Conservation (phyloP, 2,888 invertebrate species). For the Pseudoips prasinana region DNA sequence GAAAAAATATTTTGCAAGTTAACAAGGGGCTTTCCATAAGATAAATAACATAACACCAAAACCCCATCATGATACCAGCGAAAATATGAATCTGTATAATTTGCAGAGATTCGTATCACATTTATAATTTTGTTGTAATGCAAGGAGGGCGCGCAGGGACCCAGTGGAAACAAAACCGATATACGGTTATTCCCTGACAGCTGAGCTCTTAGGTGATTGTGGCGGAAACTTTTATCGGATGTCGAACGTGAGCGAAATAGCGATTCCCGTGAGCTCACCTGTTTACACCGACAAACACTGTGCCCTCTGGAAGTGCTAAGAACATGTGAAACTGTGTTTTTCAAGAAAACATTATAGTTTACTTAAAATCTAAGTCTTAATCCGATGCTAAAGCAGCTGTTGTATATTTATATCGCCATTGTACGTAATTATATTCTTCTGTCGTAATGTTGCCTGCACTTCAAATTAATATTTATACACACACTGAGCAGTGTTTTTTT, state of each 20-base stretch:
- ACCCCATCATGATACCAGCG: too few relatives aligned
- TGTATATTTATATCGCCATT: too few relatives aligned
- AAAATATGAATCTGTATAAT: too few relatives aligned
- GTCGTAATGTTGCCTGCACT: too few relatives aligned
- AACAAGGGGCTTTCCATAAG: too few relatives aligned
- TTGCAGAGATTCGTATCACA: too few relatives aligned
- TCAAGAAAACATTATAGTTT: conserved; percentile 4
- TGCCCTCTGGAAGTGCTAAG: conserved; percentile 38
- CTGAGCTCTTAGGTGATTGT: conserved; percentile 83
- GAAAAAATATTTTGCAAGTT: too few relatives aligned
- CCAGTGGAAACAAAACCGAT: conserved; percentile 75
- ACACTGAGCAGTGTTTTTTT: too few relatives aligned
- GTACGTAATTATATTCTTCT: too few relatives aligned
- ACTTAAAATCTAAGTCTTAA: conserved; percentile 2
- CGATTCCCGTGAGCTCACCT: conserved; percentile 76
- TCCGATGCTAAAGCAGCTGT: too few relatives aligned
- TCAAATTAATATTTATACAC: too few relatives aligned
- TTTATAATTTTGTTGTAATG: conserved; percentile 32
- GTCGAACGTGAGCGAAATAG: conserved; percentile 80
- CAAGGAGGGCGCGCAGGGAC: conserved; percentile 50
- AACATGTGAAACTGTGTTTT: conserved; percentile 1
- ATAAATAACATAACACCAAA: too few relatives aligned
- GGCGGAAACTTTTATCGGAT: conserved; percentile 82
- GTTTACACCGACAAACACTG: conserved; percentile 45
- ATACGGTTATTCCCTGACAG: conserved; percentile 80